Evolutionary conservation across 2,113 vertebrate genomes (phyloP).

Genomic region (Chrysochloris asiatica): DNA sequence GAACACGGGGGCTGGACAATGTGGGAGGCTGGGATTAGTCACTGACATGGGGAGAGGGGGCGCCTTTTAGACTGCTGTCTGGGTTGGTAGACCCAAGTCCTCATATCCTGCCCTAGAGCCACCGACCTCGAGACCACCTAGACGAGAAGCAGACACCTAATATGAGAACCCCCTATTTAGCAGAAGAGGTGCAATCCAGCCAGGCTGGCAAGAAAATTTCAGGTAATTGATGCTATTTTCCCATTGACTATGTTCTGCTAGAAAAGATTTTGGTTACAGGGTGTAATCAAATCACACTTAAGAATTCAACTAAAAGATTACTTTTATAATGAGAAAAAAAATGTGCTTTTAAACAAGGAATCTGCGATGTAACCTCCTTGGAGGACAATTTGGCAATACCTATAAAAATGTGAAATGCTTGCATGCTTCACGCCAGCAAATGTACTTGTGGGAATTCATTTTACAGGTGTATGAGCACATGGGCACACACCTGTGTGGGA

Average conservation of each 20-base stretch:
- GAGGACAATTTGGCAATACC: slow-evolving; percentile 42
- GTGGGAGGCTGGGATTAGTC: not conserved
- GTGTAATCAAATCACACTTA: slow-evolving; percentile 77
- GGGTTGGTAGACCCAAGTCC: not conserved
- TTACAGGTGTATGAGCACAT: not conserved
- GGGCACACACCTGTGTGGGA: not conserved
- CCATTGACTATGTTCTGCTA: slow-evolving; percentile 67
- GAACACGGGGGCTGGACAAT: not conserved
- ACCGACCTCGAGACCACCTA: not conserved
- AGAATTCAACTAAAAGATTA: slow-evolving; percentile 75
- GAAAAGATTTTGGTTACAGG: slow-evolving; percentile 74
- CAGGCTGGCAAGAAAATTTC: slow-evolving; percentile 69
- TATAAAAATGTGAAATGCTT: not conserved
- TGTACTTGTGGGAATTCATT: not conserved
- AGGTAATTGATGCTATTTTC: slow-evolving; percentile 76
- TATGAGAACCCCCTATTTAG: not conserved
- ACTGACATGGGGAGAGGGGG: not conserved
- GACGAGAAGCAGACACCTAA: not conserved
- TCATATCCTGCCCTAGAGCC: not conserved
- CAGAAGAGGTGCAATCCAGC: slow-evolving; percentile 36
- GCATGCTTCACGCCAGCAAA: not conserved
- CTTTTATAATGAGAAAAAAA: slow-evolving; percentile 71
- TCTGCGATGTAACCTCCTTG: slow-evolving; percentile 32
- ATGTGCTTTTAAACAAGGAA: slow-evolving; percentile 52
- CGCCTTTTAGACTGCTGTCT: not conserved